These are phyloP conservation scores for Allolobophora icterica DNA, from an alignment of 2,888 invertebrate genomes.

Conservation along the genomic window DNA sequence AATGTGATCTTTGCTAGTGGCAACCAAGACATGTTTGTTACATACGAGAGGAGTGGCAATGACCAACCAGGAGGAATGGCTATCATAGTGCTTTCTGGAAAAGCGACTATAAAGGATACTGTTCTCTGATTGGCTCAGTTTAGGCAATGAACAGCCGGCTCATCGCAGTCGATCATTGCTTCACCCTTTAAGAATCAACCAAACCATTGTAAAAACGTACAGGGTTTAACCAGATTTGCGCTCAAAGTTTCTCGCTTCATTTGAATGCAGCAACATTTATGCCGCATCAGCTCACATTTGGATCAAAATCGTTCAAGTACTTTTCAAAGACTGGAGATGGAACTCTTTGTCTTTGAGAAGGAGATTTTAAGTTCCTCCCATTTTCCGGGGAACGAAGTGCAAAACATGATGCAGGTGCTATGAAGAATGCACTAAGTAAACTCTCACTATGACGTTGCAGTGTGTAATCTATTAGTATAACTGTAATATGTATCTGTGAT, in stretches of 20 bases:
- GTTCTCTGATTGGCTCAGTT: not conserved
- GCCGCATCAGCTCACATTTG: not conserved
- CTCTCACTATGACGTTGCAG: not conserved
- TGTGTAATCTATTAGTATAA: conserved; percentile 12
- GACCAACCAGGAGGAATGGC: not conserved
- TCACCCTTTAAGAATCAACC: not conserved
- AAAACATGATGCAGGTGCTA: conserved; percentile 7
- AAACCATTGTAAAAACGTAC: conserved; percentile 4
- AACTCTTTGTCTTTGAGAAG: not conserved
- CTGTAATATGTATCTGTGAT: conserved; percentile 29
- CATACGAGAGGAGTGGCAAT: not conserved
- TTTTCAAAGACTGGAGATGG: not conserved
- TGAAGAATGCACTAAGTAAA: conserved; percentile 4
- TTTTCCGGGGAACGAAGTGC: not conserved
- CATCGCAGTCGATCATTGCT: not conserved
- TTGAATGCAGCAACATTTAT: not conserved
- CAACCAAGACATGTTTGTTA: not conserved
- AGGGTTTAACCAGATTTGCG: conserved; percentile 17
- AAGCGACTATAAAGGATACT: not conserved
- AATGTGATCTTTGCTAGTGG: not conserved
- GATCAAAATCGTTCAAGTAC: conserved; percentile 14
- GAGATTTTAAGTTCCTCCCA: not conserved
- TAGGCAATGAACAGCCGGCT: not conserved
- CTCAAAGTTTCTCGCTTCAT: conserved; percentile 17
- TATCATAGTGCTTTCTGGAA: not conserved